Evolutionary conservation across 1,140 invertebrate species (phyloP), one percentile per base, ranked within the genome.

Genomic region (Caenorhabditis tropicalis): DNA sequence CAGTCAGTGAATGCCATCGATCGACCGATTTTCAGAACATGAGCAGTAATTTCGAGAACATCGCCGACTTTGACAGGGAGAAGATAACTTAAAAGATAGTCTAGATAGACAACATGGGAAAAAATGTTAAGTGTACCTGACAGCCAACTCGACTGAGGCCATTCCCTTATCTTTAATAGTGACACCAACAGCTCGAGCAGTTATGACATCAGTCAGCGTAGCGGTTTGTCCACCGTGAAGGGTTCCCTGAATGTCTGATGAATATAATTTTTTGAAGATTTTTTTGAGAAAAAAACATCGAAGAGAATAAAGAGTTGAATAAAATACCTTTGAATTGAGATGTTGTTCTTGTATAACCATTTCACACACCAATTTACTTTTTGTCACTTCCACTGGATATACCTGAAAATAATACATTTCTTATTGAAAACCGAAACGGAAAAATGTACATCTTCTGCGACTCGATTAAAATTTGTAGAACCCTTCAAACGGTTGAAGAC

Each of bases 181-280:
- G 15, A 94, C 94, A 43, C 82, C 84, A 27, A 89, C 79, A 1
- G 95, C 95, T 90, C 94, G 94, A 0, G 95, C 95, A 6, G 96
- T 96, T 19, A 96, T 91, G 82, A 93, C 93, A 92, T 98, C 96
- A 12, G 97, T 94, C 19, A 97, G 88, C 3, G 95, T 95, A 15
- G 94, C 94, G 15, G 94, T 51, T n/a, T 74, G 43, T 24, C 82
- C 82, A 24, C 83, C 83, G 39, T 85, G 83, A 24, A 83, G 46
- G 15, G 82, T 83, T 10, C 82, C 82, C 82, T 83, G 33, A 36
- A 65, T 33, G 21, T 19, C 10, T 4, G 0, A 39, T 46, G 0
- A 46, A 19, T 48, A 4, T 74, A 0, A 39, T 9, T 74, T 39
- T 74, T 19, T 24, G 12, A 24, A 7, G 48, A 29, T 48, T 70